A percentile compares a stretch with the other conserved stretches of the same genome.
Conservation (phyloP, 2,888 invertebrate genomes). For the Xylocampa areola region DNA sequence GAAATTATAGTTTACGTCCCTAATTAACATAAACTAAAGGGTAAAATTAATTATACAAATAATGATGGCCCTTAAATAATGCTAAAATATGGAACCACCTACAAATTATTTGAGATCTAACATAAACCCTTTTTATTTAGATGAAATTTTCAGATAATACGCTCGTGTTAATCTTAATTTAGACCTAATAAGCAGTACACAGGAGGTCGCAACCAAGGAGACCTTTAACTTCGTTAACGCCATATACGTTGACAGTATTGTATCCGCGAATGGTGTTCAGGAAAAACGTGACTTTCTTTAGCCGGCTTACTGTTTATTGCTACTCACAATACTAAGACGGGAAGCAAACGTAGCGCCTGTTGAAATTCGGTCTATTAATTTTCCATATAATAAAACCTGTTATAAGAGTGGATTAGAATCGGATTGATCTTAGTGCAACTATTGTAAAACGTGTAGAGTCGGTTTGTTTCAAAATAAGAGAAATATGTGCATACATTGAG, state of each 20-base stretch:
- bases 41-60: constrained; percentile 54
- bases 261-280: constrained; percentile 75
- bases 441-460: constrained; percentile 53
- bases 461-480: constrained; percentile 65
- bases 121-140: constrained; percentile 19
- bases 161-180: constrained; percentile 67
- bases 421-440: constrained; percentile 38
- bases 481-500: constrained; percentile 77
- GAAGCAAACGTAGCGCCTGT: constrained; percentile 30
- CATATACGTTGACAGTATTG: constrained; percentile 78
- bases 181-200: constrained; percentile 73
- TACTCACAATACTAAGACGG: constrained; percentile 47
- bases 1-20: constrained; percentile 71
- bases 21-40: constrained; percentile 74
- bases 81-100: constrained; percentile 18
- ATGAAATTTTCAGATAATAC: constrained; percentile 53
- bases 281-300: constrained; percentile 80
- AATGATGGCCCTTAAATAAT: constrained; percentile 10
- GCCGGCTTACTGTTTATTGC: constrained; percentile 69
- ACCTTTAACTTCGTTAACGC: constrained; percentile 79
- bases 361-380: constrained; percentile 37
- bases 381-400: constrained; percentile 23
- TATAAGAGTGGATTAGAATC: constrained; percentile 19
- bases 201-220: constrained; percentile 69
- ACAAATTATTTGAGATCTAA: constrained; percentile 18